phyloP scores from a whole-genome alignment of 2,113 vertebrate genomes.

The Epinephelus fuscoguttatus region DNA sequence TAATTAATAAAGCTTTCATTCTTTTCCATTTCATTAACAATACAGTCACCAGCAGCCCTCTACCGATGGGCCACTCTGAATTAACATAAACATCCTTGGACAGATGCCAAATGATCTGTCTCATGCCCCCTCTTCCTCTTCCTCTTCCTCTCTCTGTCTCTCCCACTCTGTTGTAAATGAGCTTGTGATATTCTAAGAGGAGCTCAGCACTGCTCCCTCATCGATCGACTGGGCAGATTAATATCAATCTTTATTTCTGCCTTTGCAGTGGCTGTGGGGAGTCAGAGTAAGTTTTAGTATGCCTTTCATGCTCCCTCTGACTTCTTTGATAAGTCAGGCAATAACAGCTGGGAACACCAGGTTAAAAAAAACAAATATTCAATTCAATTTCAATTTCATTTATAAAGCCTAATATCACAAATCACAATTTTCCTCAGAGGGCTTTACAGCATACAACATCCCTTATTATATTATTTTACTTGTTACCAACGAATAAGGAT shows the following conservation, averaged over 20 bases:
- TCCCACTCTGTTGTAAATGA: slow-evolving; percentile 52
- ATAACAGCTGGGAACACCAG: slow-evolving; percentile 17
- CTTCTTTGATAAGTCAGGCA: slow-evolving; percentile 43
- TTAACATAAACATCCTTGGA: slow-evolving; percentile 74
- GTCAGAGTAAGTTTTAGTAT: slow-evolving; percentile 63
- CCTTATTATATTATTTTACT: neutral
- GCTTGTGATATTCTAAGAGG: slow-evolving; percentile 58
- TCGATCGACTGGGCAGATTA: slow-evolving; percentile 68
- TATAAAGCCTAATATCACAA: too few relatives aligned
- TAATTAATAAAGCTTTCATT: slow-evolving; percentile 68
- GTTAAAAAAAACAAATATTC: neutral
- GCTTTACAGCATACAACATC: too few relatives aligned
- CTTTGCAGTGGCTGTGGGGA: slow-evolving; percentile 52
- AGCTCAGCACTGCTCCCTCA: slow-evolving; percentile 48
- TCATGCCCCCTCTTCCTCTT: neutral
- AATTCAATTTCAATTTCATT: too few relatives aligned
- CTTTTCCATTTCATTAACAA: slow-evolving; percentile 67
- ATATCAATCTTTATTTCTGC: slow-evolving; percentile 64
- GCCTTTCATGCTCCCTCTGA: slow-evolving; percentile 31
- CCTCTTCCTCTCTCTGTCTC: neutral
- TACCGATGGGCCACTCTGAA: slow-evolving; percentile 42
- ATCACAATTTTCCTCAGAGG: too few relatives aligned
- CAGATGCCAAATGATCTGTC: slow-evolving; percentile 47
- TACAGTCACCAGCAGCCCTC: slow-evolving; percentile 34
- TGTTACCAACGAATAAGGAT: slow-evolving; percentile 17